A percentile compares a stretch with the other conserved stretches of the same genome.
Conservation (phyloP, 2,113 vertebrate genomes). For the Paradisaea rubra region DNA sequence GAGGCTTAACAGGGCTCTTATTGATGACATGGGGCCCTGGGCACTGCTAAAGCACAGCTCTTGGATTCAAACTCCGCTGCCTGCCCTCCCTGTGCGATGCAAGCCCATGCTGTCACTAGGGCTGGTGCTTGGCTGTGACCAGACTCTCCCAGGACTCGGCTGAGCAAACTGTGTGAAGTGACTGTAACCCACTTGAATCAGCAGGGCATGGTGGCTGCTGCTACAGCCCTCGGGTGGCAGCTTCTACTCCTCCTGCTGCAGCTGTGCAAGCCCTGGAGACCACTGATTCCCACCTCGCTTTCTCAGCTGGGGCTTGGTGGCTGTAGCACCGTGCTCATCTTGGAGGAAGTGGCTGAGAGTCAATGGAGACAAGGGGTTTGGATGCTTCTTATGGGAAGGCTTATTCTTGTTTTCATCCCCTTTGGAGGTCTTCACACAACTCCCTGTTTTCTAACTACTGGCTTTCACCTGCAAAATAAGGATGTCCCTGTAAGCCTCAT, state of each 20-base stretch:
- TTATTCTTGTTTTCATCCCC: neutral
- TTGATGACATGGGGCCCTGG: neutral
- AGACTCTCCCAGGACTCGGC: neutral
- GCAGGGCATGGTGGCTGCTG: neutral
- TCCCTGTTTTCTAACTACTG: neutral
- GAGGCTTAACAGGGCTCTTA: neutral
- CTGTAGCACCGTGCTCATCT: neutral
- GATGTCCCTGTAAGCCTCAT: neutral
- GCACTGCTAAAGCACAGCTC: neutral
- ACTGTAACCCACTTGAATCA: neutral
- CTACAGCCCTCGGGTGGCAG: neutral
- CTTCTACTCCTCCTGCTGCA: neutral
- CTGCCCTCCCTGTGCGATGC: accelerated
- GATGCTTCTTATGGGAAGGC: neutral
- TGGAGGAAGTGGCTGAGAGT: neutral
- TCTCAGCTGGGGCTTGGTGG: neutral
- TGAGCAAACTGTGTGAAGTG: neutral
- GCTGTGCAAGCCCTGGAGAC: neutral
- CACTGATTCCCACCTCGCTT: accelerated
- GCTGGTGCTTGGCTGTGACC: neutral
- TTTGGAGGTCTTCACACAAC: neutral
- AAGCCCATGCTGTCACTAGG: neutral
- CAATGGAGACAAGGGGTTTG: accelerated
- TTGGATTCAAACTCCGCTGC: neutral
- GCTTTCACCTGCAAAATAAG: neutral